Percentiles rank a stretch among this genome's conserved stretches.
Evolutionary conservation across 1,140 invertebrate species (phyloP).

Genomic region (Aphidius ervi): DNA sequence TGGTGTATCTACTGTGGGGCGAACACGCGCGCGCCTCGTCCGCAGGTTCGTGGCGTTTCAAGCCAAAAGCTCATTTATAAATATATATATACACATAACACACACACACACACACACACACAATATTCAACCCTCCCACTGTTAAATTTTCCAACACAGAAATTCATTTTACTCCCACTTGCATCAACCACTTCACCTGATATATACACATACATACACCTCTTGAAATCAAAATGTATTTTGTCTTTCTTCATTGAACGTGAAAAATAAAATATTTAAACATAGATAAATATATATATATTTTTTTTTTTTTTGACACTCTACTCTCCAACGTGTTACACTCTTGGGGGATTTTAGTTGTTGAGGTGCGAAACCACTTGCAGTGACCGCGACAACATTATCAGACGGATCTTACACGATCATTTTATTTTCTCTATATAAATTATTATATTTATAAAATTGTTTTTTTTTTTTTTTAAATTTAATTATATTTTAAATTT

Average conservation of each 20-base stretch:
- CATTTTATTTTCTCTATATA: too few relatives aligned
- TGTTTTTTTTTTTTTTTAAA: too few relatives aligned
- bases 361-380: conserved; percentile 19
- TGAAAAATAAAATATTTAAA: too few relatives aligned
- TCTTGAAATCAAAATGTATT: not conserved
- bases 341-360: conserved; percentile 7
- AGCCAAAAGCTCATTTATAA: not conserved
- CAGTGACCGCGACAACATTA: conserved; percentile 16
- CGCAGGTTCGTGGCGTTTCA: conserved; percentile 13
- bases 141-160: not conserved
- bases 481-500: too few relatives aligned
- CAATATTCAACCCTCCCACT: not conserved
- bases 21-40: conserved; percentile 12
- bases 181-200: conserved; percentile 7
- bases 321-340: not conserved
- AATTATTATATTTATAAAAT: too few relatives aligned
- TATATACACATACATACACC: conserved; percentile 14
- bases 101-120: not conserved
- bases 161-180: conserved; percentile 15
- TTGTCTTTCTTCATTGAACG: not conserved
- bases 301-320: not conserved
- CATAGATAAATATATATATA: not conserved
- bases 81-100: not conserved
- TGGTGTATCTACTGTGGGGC: conserved; percentile 35
- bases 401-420: conserved; percentile 11